Evolutionary conservation across 2,797 vertebrate genomes (phyloP).

Genomic region (Trichosurus vulpecula): DNA sequence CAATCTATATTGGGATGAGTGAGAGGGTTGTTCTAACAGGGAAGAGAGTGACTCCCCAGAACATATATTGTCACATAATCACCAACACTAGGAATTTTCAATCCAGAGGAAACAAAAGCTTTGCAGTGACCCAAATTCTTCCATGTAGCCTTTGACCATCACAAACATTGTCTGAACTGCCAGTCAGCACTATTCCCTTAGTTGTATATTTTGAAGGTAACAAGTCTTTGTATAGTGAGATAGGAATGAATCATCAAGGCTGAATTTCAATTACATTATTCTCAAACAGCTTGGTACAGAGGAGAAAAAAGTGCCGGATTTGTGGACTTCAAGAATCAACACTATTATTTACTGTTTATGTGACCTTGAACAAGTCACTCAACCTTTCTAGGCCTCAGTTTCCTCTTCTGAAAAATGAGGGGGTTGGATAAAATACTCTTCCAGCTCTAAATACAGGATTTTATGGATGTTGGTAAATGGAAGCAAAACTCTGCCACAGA

Average conservation of each 20-base stretch:
- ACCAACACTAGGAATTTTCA: conserved; percentile 19
- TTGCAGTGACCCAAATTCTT: background rate
- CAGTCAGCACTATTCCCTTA: background rate
- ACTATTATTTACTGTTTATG: background rate
- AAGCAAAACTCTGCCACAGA: background rate
- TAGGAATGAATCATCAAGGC: conserved; percentile 36
- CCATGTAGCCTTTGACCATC: background rate
- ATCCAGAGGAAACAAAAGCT: background rate
- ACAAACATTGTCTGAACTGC: conserved; percentile 10
- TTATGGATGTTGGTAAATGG: background rate
- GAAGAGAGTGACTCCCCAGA: conserved; percentile 4
- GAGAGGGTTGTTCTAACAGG: background rate
- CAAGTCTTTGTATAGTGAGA: conserved; percentile 58
- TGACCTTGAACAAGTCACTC: background rate
- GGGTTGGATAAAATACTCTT: background rate
- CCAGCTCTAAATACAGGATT: background rate
- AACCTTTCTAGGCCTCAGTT: background rate
- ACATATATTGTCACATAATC: background rate
- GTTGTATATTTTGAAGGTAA: conserved; percentile 50
- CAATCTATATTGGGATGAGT: background rate
- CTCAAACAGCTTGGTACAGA: conserved; percentile 31
- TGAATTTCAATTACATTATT: conserved; percentile 55
- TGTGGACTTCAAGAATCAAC: background rate
- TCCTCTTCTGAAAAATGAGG: background rate
- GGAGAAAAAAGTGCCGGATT: background rate